A percentile compares a stretch with the other conserved stretches of the same genome.
Conservation (phyloP, 2,113 vertebrate genomes). For the Pelobates fuscus region DNA sequence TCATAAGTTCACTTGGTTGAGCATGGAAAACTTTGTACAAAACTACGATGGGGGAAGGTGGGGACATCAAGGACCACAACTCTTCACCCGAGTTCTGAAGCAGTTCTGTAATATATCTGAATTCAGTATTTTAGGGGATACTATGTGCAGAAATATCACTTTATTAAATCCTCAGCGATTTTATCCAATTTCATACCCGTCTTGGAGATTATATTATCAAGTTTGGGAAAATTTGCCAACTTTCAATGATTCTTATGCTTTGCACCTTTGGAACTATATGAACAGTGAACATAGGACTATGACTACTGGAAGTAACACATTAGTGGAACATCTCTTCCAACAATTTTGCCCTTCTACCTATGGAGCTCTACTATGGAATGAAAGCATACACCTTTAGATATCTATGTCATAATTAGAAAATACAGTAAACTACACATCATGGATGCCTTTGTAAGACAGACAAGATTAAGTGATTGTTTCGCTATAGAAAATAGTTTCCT, state of each 20-base stretch:
- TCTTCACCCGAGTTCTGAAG: constrained; percentile 71
- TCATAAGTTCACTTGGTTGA: constrained; percentile 70
- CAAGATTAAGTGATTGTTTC: no score
- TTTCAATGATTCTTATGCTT: constrained; percentile 67
- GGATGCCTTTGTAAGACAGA: no score
- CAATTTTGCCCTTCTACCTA: constrained; percentile 72
- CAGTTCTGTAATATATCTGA: constrained; percentile 62
- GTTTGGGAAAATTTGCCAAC: constrained; percentile 63
- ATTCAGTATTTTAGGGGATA: constrained; percentile 62
- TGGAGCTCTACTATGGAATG: constrained; percentile 50
- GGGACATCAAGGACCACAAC: constrained; percentile 70
- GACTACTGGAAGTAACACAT: constrained; percentile 62
- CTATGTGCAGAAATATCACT: constrained; percentile 67
- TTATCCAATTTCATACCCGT: constrained; percentile 66
- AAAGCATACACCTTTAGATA: not conserved
- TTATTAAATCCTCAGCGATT: constrained; percentile 73
- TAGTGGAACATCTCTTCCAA: constrained; percentile 69
- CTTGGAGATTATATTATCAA: constrained; percentile 67
- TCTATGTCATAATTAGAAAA: no score
- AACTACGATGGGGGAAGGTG: constrained; percentile 70
- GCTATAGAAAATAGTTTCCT: no score
- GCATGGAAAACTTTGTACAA: constrained; percentile 74
- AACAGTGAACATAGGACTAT: constrained; percentile 56
- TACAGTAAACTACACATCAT: no score
- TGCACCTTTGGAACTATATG: constrained; percentile 78